phyloP scores from a whole-genome alignment of 37 sponge, comb jelly and placozoan species.

The Hexactinellida sp. region DNA sequence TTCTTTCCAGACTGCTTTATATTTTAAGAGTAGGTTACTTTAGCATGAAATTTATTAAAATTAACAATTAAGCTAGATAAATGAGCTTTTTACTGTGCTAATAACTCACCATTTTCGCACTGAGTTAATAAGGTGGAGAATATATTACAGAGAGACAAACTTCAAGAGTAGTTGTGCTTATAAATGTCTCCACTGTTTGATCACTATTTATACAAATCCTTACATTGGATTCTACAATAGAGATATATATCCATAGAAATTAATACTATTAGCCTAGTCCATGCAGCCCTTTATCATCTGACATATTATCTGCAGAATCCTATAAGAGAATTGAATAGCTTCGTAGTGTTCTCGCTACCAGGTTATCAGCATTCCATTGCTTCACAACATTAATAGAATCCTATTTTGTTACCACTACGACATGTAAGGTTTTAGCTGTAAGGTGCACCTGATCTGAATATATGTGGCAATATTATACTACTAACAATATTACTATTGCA shows the following conservation, averaged over 20 bases:
- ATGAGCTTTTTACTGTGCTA: too few species aligned
- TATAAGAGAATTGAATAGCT: not conserved
- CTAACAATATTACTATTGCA: too few species aligned
- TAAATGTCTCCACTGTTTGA: not conserved
- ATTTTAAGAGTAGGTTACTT: too few species aligned
- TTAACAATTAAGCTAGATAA: too few species aligned
- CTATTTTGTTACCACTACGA: not conserved
- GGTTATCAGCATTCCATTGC: not conserved
- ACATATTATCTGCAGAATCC: not conserved
- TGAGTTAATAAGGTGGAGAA: not conserved
- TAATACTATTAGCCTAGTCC: not conserved
- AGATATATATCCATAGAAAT: not conserved
- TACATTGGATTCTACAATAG: not conserved
- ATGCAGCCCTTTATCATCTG: not conserved
- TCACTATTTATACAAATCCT: not conserved
- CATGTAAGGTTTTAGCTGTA: not conserved
- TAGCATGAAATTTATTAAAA: too few species aligned
- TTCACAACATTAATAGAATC: slow-evolving; percentile 2
- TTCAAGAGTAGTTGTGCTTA: not conserved
- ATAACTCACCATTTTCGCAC: not conserved
- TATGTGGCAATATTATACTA: not conserved
- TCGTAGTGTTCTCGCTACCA: slow-evolving; percentile 4
- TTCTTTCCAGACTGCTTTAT: too few species aligned
- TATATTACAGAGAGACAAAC: not conserved
- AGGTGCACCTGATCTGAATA: not conserved